phyloP scores from a whole-genome alignment of 2,113 vertebrate species.

The Butorides virescens region DNA sequence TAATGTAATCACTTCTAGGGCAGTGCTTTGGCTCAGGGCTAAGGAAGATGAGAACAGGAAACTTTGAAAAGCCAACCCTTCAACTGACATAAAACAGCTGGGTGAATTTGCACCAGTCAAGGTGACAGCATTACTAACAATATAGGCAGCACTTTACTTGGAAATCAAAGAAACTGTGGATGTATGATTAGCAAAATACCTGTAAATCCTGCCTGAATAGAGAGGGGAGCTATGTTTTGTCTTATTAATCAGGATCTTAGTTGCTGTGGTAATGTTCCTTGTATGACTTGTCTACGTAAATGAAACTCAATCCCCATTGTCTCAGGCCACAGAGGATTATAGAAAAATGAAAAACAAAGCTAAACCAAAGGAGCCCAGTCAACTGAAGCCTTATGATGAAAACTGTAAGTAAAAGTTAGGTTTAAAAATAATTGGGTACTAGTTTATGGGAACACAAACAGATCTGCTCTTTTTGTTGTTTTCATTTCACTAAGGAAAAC shows the following conservation, averaged over 20 bases:
- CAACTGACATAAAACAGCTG: neutral
- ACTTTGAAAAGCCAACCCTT: neutral
- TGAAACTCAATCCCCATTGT: neutral
- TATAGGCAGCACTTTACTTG: neutral
- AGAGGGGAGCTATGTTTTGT: neutral
- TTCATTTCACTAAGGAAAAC: neutral
- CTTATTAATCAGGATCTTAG: conserved; percentile 8
- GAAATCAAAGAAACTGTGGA: conserved; percentile 3
- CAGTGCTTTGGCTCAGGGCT: neutral
- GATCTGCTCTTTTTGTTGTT: neutral
- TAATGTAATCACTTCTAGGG: neutral
- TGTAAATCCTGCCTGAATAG: conserved; percentile 22
- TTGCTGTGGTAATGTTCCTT: conserved; percentile 30
- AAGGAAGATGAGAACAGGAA: neutral
- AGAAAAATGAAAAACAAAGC: conserved; percentile 7
- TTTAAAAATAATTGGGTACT: neutral
- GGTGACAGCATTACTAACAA: neutral
- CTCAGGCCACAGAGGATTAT: conserved; percentile 13
- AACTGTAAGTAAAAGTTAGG: neutral
- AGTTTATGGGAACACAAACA: neutral
- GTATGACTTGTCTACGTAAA: neutral
- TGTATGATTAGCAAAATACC: conserved; percentile 14
- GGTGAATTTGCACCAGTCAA: neutral
- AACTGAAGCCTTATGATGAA: neutral
- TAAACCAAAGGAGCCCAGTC: neutral